These are phyloP conservation scores for Myopa testacea DNA, from an alignment of 2,888 invertebrate species.

Conservation along the genomic window DNA sequence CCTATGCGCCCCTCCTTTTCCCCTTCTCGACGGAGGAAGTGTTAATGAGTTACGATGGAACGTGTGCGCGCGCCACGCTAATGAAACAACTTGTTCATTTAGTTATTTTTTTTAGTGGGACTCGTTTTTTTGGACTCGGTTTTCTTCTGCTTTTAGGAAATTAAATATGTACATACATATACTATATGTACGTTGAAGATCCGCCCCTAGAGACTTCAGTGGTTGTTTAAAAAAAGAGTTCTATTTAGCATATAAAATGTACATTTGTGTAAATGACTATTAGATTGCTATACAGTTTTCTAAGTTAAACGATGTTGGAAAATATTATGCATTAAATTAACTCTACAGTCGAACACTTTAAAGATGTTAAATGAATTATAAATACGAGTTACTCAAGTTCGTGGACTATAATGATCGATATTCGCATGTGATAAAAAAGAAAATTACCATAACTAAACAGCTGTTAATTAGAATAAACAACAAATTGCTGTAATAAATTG, in stretches of 20 bases:
- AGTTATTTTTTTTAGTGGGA: constrained; percentile 8
- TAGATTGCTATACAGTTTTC: not conserved
- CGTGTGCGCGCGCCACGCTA: constrained; percentile 43
- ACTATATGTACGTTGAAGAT: not conserved
- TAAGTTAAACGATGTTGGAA: no score
- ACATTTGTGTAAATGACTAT: not conserved
- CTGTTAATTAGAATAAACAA: no score
- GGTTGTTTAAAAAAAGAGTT: not conserved
- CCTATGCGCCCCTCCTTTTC: not conserved
- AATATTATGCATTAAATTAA: no score
- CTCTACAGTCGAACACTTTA: no score
- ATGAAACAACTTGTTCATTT: constrained; percentile 37
- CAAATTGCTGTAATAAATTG: no score
- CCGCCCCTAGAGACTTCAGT: not conserved
- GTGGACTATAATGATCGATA: no score
- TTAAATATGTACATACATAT: not conserved
- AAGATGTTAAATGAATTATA: no score
- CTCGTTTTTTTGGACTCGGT: constrained; percentile 28
- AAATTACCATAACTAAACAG: no score
- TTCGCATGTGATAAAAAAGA: no score
- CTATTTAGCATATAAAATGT: not conserved
- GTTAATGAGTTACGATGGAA: constrained; percentile 50
- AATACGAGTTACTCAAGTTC: no score
- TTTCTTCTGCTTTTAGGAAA: constrained; percentile 10
- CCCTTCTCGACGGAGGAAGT: constrained; percentile 43